A percentile compares a stretch with the other conserved stretches of the same genome.
These are phyloP conservation scores for Xenopus laevis DNA, from an alignment of 2,113 vertebrate genomes.

Conservation along the genomic window DNA sequence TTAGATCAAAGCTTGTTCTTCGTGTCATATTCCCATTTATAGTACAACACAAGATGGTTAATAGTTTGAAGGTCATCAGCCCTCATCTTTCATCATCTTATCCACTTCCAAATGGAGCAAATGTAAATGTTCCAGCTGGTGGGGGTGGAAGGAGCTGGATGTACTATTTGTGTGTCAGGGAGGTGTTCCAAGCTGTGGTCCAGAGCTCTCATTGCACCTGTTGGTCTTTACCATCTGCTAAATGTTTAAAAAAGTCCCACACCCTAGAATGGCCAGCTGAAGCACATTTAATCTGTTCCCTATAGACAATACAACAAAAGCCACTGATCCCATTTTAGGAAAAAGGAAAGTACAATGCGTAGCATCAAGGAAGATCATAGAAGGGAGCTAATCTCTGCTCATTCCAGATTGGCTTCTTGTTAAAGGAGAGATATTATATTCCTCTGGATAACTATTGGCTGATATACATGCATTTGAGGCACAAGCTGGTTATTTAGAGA, in stretches of 20 bases:
- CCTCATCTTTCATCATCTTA: conserved; percentile 55
- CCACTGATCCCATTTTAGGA: conserved; percentile 61
- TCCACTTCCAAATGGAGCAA: conserved; percentile 44
- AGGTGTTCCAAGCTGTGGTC: conserved; percentile 61
- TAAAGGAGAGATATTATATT: conserved; percentile 57
- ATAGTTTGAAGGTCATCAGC: conserved; percentile 60
- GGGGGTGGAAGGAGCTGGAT: conserved; percentile 32
- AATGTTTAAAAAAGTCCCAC: conserved; percentile 60
- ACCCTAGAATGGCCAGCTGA: conserved; percentile 60
- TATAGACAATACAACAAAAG: conserved; percentile 53
- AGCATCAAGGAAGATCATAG: conserved; percentile 55
- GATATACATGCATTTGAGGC: conserved; percentile 41
- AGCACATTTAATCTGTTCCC: conserved; percentile 68
- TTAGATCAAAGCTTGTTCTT: conserved; percentile 64
- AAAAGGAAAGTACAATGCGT: conserved; percentile 60
- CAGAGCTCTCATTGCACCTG: conserved; percentile 73
- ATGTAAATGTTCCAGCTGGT: conserved; percentile 65
- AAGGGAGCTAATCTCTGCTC: conserved; percentile 60
- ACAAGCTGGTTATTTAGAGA: too few relatives aligned
- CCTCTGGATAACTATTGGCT: conserved; percentile 57
- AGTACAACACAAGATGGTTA: conserved; percentile 52
- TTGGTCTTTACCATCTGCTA: conserved; percentile 79
- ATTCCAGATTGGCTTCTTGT: conserved; percentile 52
- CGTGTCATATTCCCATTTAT: conserved; percentile 45
- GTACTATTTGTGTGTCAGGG: conserved; percentile 48